A percentile compares a stretch with the other conserved stretches of the same genome.
phyloP scores from a whole-genome alignment of 2,797 vertebrate species.

The Falco concolor region DNA sequence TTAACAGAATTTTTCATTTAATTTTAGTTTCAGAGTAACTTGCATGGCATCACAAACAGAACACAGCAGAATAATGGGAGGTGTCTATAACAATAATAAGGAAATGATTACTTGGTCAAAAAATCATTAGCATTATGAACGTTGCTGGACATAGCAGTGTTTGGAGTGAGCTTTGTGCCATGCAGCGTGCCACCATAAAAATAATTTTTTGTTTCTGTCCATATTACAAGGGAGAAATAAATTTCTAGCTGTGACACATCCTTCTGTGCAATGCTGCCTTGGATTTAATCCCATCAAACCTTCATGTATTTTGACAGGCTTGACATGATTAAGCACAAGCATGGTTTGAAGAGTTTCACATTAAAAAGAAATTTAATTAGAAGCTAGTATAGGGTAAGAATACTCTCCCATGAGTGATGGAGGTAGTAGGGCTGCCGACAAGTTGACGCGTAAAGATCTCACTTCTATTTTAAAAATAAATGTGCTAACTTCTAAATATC shows the following conservation, averaged over 20 bases:
- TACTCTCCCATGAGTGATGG: neutral
- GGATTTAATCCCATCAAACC: constrained; percentile 9
- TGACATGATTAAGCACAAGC: constrained; percentile 11
- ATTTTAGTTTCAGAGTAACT: neutral
- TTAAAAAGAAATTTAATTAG: constrained; percentile 6
- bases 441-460: neutral
- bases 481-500: neutral
- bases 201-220: neutral
- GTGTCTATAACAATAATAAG: neutral
- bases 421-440: neutral
- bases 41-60: neutral
- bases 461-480: constrained; percentile 21
- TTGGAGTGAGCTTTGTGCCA: neutral
- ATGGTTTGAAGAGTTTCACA: neutral
- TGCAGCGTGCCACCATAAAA: neutral
- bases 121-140: accelerated
- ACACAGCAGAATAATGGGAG: neutral
- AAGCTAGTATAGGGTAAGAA: neutral
- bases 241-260: neutral
- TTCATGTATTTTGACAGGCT: constrained; percentile 39
- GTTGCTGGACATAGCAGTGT: accelerated
- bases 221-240: neutral
- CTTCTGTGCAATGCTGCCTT: neutral
- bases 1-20: neutral
- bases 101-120: neutral